Evolutionary conservation across 2,113 vertebrate species (phyloP).

Genomic region (Microtus richardsoni): DNA sequence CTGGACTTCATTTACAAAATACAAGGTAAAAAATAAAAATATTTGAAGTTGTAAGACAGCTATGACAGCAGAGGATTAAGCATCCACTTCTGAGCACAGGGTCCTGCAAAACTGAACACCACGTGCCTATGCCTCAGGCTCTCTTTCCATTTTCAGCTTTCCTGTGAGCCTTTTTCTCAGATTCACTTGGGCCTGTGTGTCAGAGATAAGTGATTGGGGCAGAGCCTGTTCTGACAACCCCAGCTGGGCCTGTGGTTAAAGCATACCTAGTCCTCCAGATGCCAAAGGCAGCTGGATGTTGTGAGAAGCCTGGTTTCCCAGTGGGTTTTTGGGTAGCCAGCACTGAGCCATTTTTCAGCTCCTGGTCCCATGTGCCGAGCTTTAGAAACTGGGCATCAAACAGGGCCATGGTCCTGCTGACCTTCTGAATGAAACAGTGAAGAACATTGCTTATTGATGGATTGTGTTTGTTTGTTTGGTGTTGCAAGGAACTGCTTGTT

Average conservation of each 20-base stretch:
- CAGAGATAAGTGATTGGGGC: background rate
- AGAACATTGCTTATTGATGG: background rate
- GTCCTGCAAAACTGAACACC: background rate
- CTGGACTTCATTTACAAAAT: background rate
- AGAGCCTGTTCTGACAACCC: constrained; percentile 7
- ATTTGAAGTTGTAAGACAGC: background rate
- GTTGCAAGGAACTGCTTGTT: no score
- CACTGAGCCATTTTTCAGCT: background rate
- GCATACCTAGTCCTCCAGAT: background rate
- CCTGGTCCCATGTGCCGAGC: background rate
- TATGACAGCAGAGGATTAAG: background rate
- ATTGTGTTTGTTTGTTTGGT: background rate
- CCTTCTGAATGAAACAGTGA: constrained; percentile 4
- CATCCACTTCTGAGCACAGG: background rate
- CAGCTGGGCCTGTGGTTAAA: background rate
- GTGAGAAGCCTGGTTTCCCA: background rate
- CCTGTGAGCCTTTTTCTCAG: background rate
- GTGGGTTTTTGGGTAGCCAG: background rate
- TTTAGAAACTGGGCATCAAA: background rate
- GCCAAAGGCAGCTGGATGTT: background rate
- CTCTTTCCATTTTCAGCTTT: background rate
- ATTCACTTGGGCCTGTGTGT: background rate
- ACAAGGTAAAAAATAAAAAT: background rate
- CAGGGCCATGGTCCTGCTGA: background rate
- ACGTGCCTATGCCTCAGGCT: background rate